Conservation (phyloP, 1,140 invertebrate species). For the Tetranychus urticae region DNA sequence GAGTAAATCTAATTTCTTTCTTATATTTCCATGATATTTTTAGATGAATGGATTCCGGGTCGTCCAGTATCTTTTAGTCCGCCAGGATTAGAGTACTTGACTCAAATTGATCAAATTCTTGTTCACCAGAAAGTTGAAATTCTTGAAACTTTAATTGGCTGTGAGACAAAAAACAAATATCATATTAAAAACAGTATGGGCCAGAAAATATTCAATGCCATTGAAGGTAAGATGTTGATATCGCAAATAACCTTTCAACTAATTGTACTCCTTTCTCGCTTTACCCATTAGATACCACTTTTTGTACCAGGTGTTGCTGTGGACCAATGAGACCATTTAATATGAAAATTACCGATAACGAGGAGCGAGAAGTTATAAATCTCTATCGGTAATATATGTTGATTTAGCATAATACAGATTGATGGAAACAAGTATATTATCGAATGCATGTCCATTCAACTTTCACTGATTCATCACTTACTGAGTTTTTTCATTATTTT, state of each 20-base stretch:
- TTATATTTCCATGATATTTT: too few relatives aligned
- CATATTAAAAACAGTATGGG: not conserved
- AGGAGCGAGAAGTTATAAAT: slow-evolving; percentile 50
- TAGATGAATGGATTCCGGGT: too few relatives aligned
- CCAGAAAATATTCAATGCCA: not conserved
- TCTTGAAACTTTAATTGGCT: slow-evolving; percentile 40
- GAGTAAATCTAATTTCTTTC: too few relatives aligned
- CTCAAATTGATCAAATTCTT: slow-evolving; percentile 5
- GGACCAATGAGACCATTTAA: slow-evolving; percentile 47
- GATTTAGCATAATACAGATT: too few relatives aligned
- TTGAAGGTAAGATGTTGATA: not conserved
- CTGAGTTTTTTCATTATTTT: not conserved
- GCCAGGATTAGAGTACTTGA: slow-evolving; percentile 10
- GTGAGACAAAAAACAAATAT: slow-evolving; percentile 16
- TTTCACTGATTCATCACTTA: not conserved
- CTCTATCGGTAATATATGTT: slow-evolving; percentile 27
- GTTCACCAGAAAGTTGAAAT: slow-evolving; percentile 11
- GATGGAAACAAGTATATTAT: slow-evolving; percentile 16
- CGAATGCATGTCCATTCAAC: not conserved
- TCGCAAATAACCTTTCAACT: not conserved
- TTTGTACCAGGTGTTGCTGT: slow-evolving; percentile 46
- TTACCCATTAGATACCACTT: slow-evolving; percentile 24
- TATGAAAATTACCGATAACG: slow-evolving; percentile 58
- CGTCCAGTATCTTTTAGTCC: not conserved
- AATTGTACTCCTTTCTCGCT: not conserved